These are phyloP conservation scores for Apodemia mormo DNA, from an alignment of 2,888 invertebrate species.

Conservation along the genomic window DNA sequence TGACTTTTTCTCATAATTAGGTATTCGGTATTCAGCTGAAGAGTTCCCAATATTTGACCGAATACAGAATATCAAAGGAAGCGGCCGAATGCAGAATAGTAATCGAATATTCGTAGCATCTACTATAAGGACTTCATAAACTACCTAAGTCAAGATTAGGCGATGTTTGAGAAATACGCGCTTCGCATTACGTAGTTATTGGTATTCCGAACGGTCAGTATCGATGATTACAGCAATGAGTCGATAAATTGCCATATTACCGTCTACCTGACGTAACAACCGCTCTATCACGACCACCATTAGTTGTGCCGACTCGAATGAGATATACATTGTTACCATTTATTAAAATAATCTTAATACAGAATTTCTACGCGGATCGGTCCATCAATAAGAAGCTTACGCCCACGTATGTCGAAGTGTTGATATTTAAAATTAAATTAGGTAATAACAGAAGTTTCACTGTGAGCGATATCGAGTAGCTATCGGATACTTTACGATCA, in stretches of 20 bases:
- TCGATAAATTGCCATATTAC: slow-evolving; percentile 50
- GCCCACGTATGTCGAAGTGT: slow-evolving; percentile 11
- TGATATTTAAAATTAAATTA: slow-evolving; percentile 6
- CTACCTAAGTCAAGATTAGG: not conserved
- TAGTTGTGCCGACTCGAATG: slow-evolving; percentile 39
- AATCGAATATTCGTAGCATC: no score
- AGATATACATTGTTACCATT: slow-evolving; percentile 34
- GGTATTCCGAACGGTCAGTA: slow-evolving; percentile 40
- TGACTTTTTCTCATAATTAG: no score
- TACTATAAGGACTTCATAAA: no score
- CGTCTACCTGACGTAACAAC: slow-evolving; percentile 49
- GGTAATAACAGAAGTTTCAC: not conserved
- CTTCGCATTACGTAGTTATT: slow-evolving; percentile 32
- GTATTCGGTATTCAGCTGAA: no score
- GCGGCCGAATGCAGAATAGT: no score
- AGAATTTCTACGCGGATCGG: slow-evolving; percentile 22
- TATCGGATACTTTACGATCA: not conserved
- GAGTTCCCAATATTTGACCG: no score
- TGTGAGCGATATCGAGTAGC: not conserved
- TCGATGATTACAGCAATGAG: slow-evolving; percentile 52
- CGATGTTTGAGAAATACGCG: slow-evolving; percentile 18
- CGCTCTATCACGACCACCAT: slow-evolving; percentile 60
- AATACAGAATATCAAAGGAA: no score
- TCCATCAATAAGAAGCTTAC: slow-evolving; percentile 18
- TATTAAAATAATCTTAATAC: slow-evolving; percentile 35